These are phyloP conservation scores for Dasysyrphus tricinctus DNA, from an alignment of 2,888 invertebrate genomes.

Conservation along the genomic window DNA sequence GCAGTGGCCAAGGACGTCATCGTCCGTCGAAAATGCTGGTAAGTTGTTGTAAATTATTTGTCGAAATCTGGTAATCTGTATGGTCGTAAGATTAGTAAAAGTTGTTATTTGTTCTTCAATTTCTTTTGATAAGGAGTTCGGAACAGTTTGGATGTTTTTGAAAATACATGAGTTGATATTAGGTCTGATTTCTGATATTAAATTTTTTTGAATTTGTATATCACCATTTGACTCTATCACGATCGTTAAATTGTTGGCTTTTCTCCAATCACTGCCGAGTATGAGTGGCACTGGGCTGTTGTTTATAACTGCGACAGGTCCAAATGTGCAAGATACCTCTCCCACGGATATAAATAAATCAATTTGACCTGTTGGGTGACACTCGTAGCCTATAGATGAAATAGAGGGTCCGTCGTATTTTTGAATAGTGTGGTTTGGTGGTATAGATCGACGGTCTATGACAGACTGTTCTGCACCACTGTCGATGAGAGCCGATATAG, in stretches of 20 bases:
- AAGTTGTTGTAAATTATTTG: slow-evolving; percentile 1
- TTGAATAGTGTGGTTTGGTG: neutral
- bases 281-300: neutral
- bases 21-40: slow-evolving; percentile 7
- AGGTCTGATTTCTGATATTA: neutral
- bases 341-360: slow-evolving; percentile 24
- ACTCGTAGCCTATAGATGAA: slow-evolving; percentile 8
- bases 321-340: slow-evolving; percentile 20
- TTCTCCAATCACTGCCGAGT: neutral
- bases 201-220: slow-evolving; percentile 10
- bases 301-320: slow-evolving; percentile 6
- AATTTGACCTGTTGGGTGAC: slow-evolving; percentile 18
- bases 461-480: neutral
- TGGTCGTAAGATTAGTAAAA: slow-evolving; percentile 2
- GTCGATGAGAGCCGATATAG: no score
- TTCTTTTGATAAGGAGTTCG: slow-evolving; percentile 1
- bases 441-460: neutral
- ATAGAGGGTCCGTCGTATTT: neutral
- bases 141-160: neutral
- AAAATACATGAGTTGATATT: slow-evolving; percentile 10
- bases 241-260: neutral
- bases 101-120: slow-evolving; percentile 8
- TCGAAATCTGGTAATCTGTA: neutral
- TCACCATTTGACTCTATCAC: slow-evolving; percentile 17
- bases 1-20: neutral